Percentiles rank a stretch among this genome's conserved stretches.
Conservation (phyloP, 2,888 invertebrate species). For the Thera obeliscata region DNA sequence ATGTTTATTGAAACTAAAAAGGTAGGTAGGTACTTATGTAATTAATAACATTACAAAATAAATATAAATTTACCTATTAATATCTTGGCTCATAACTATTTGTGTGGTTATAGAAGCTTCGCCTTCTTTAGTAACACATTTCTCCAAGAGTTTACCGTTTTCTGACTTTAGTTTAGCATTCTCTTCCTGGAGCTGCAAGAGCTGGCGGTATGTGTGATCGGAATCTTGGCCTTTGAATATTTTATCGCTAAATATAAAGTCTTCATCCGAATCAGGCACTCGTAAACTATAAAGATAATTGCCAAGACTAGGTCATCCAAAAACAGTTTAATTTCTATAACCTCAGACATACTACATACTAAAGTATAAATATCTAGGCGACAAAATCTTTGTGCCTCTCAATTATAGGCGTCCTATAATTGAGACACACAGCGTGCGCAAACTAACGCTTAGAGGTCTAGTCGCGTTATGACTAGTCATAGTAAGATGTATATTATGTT, state of each 20-base stretch:
- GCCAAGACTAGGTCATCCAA: no score
- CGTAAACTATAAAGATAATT: no score
- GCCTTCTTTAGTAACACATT: conserved; percentile 82
- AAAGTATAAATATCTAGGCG: no score
- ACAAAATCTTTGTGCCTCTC: no score
- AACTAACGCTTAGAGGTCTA: no score
- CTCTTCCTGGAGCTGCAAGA: conserved; percentile 70
- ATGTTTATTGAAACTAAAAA: conserved; percentile 35
- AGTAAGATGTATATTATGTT: no score
- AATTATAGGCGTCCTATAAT: no score
- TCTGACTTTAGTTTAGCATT: conserved; percentile 73
- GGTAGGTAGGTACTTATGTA: neutral
- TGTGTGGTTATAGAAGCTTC: conserved; percentile 80
- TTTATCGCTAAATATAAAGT: conserved; percentile 66
- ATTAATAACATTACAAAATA: conserved; percentile 25
- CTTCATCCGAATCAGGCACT: conserved; percentile 62
- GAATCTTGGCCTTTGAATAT: conserved; percentile 63
- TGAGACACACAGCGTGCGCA: no score
- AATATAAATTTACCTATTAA: conserved; percentile 53
- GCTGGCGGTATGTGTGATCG: conserved; percentile 63
- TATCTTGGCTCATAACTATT: conserved; percentile 60
- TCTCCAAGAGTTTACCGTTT: conserved; percentile 74
- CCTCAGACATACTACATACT: no score
- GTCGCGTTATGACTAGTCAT: no score
- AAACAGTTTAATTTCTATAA: no score